Evolutionary conservation across 2,113 vertebrate species (phyloP).

Genomic region (Chionodraco myersi): DNA sequence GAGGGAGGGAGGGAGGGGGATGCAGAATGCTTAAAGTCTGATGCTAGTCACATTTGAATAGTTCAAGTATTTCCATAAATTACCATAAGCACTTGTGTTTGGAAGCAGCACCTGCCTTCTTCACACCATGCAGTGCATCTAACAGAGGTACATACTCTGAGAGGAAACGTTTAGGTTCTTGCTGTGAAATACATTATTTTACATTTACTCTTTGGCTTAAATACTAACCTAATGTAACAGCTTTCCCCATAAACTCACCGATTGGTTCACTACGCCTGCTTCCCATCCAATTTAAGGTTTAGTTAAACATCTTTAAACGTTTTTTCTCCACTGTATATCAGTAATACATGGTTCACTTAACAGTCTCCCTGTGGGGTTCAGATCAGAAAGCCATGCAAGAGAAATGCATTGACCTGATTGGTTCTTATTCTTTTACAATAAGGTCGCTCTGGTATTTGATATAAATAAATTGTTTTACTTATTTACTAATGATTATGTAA

Average conservation of each 20-base stretch:
- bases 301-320: neutral
- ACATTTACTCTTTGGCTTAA: neutral
- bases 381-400: neutral
- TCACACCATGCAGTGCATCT: neutral
- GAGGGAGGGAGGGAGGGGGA: neutral
- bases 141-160: neutral
- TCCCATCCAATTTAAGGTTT: neutral
- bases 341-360: neutral
- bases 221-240: neutral
- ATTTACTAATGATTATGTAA: neutral
- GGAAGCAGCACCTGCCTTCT: neutral
- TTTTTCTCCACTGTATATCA: neutral
- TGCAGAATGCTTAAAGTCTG: neutral
- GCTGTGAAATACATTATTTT: neutral
- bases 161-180: neutral
- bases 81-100: neutral
- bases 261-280: neutral
- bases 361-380: neutral
- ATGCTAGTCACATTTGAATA: conserved; percentile 40
- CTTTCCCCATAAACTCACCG: neutral
- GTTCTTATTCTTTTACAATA: too few species aligned
- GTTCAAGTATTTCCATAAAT: conserved; percentile 46
- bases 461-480: neutral
- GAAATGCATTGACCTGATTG: neutral
- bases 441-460: neutral